Percentiles rank a stretch among this genome's conserved stretches.
phyloP scores from a whole-genome alignment of 2,797 vertebrate genomes.

The Acipenser oxyrinchus region DNA sequence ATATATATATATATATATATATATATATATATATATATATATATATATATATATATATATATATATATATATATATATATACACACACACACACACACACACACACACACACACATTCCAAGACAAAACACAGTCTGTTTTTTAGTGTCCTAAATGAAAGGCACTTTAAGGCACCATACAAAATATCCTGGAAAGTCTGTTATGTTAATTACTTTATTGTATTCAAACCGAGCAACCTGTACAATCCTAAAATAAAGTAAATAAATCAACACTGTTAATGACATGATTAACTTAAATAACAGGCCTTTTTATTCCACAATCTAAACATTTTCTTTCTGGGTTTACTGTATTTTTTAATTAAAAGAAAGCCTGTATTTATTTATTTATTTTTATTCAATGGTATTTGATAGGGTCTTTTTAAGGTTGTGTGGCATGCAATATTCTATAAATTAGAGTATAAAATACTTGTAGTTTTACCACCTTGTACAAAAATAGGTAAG shows the following conservation, averaged over 20 bases:
- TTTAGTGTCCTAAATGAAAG: constrained; percentile 68
- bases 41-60: too few relatives aligned
- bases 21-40: too few relatives aligned
- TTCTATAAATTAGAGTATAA: constrained; percentile 54
- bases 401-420: too few relatives aligned
- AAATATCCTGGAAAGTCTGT: constrained; percentile 61
- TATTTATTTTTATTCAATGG: not conserved
- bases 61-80: too few relatives aligned
- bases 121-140: constrained; percentile 54
- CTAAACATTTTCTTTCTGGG: constrained; percentile 29
- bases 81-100: too few relatives aligned
- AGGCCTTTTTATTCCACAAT: constrained; percentile 51
- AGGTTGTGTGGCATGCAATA: constrained; percentile 62
- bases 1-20: too few relatives aligned
- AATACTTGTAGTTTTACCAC: constrained; percentile 51
- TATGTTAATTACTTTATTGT: constrained; percentile 82
- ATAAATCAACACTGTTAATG: constrained; percentile 49
- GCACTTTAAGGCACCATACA: constrained; percentile 60
- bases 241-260: constrained; percentile 59
- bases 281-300: constrained; percentile 55
- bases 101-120: constrained; percentile 44
- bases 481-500: constrained; percentile 52
- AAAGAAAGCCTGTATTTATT: constrained; percentile 22
- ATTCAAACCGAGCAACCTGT: constrained; percentile 78
- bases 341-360: constrained; percentile 30